Evolutionary conservation across 2,797 vertebrate species (phyloP), one percentile per base, ranked within the genome.

Genomic region (Cetoscarus ocellatus): DNA sequence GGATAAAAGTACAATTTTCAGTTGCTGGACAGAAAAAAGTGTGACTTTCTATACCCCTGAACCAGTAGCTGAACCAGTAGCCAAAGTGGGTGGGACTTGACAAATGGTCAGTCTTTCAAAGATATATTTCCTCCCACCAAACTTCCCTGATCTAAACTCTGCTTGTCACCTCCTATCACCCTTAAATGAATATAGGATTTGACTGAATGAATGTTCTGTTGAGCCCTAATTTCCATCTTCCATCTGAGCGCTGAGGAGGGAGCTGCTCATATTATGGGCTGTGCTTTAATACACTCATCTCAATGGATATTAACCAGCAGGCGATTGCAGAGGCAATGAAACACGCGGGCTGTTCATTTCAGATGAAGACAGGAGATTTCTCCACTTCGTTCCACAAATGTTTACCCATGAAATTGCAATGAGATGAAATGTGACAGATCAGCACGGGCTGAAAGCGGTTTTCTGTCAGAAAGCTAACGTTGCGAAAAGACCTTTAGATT

Each of bases 381-480:
- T 87, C 74, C 79, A 79, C 88, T 78, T 79, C 61, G 77, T 76
- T 89, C 87, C 82, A 80, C 86, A 84, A 84, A 87, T 86, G 83
- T 92, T 91, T 93, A 85, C 88, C 81, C 86, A 69, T 86, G 87
- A 89, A 88, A 91, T 84, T 88, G 87, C 81, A 85, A 75, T 84
- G 76, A 85, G 87, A 94, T 91, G 80, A 88, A 85, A 89, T 90
- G 87, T 91, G 93, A 92, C 93, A 90, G 91, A 89, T 87, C 86
- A 85, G 91, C 90, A 82, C 80, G 73, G 44, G 47, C 75, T 75
- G 75, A 87, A 85, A 91, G 85, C 75, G 12, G 55, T 68, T 86
- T 85, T 90, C 84, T 90, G 87, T 93, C 87, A 84, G 47, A 80
- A 80, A 87, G 82, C 78, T 87, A 91, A 90, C 81, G 83, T 89